Evolutionary conservation across 2,888 invertebrate genomes (phyloP), one percentile per base, ranked within the genome.

Genomic region (Rhogogaster chlorosoma): DNA sequence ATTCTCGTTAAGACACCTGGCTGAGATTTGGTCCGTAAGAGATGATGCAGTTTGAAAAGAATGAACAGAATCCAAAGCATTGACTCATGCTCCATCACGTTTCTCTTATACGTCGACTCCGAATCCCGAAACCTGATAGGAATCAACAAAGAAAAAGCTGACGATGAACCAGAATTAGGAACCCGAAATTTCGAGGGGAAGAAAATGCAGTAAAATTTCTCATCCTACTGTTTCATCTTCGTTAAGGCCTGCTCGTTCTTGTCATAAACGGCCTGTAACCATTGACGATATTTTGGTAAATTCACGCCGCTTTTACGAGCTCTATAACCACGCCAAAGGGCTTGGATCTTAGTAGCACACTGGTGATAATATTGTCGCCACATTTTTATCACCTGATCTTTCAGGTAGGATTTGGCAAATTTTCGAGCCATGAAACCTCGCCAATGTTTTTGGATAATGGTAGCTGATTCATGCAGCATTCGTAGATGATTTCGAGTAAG

Each of bases 31-130:
- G 92, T 91, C 53, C 91, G 84, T 84, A 90, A 67, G 61, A 92
- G 86, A 86, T 92, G 91, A 87, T 92, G 92, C 9, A 91, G 86
- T 90, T 92, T 92, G 80, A 91, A 92, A 1, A 92, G 87, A 78
- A 92, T 90, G 84, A 89, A 91, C n/a, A 92, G 83, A 75, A 91
- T 88, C 90, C 91, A 90, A 0, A 87, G 85, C 86, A 91, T 87
- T 7, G 92, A 90, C 67, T 92, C 90, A 10, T 73, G 86, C 84
- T 92, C 92, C 67, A 89, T 82, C 9, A 77, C 73, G 0, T 42
- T 73, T 38, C 84, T 85, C 0, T 42, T 36, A n/a, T 84, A 45
- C 10, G 84, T 83, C 12, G 90, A 83, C 61, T 90, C 87, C 22
- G 61, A 29, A 22, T 84, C 18, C 10, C 87, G 88, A 73, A 89